phyloP scores from a whole-genome alignment of 1,140 invertebrate genomes.

The Cydia fagiglandana region DNA sequence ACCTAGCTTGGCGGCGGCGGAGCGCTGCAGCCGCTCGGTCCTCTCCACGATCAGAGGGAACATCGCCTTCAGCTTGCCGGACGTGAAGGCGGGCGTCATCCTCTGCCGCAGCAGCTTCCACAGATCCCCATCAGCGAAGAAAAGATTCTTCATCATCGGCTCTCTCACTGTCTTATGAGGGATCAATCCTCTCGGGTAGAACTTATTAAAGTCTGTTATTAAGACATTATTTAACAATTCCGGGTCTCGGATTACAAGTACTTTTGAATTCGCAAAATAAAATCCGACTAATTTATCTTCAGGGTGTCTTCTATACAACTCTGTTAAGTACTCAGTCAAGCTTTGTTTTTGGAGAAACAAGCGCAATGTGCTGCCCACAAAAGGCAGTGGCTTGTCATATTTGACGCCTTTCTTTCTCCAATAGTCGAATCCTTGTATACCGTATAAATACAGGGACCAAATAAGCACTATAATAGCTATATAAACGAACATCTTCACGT shows the following conservation, averaged over 20 bases:
- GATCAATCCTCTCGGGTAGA: slow-evolving; percentile 47
- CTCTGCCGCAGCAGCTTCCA: slow-evolving; percentile 76
- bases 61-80: slow-evolving; percentile 77
- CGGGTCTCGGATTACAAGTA: slow-evolving; percentile 74
- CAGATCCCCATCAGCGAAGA: slow-evolving; percentile 46
- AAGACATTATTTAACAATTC: slow-evolving; percentile 77
- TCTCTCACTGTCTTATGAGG: slow-evolving; percentile 44
- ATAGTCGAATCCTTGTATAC: slow-evolving; percentile 50
- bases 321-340: slow-evolving; percentile 30
- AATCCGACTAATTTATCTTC: slow-evolving; percentile 35
- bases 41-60: slow-evolving; percentile 50
- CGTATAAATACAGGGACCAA: slow-evolving; percentile 35
- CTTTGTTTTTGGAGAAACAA: slow-evolving; percentile 29
- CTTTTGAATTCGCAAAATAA: slow-evolving; percentile 46
- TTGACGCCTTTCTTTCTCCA: slow-evolving; percentile 69
- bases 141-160: slow-evolving; percentile 45
- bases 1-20: neutral
- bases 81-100: slow-evolving; percentile 76
- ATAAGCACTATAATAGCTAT: too few relatives aligned
- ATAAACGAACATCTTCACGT: too few relatives aligned
- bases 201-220: slow-evolving; percentile 78
- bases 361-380: slow-evolving; percentile 48
- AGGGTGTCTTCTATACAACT: slow-evolving; percentile 37
- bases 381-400: slow-evolving; percentile 44
- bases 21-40: slow-evolving; percentile 44